Evolutionary conservation across 2,113 vertebrate species (phyloP).

Genomic region (Lamprologus tigripictilis): DNA sequence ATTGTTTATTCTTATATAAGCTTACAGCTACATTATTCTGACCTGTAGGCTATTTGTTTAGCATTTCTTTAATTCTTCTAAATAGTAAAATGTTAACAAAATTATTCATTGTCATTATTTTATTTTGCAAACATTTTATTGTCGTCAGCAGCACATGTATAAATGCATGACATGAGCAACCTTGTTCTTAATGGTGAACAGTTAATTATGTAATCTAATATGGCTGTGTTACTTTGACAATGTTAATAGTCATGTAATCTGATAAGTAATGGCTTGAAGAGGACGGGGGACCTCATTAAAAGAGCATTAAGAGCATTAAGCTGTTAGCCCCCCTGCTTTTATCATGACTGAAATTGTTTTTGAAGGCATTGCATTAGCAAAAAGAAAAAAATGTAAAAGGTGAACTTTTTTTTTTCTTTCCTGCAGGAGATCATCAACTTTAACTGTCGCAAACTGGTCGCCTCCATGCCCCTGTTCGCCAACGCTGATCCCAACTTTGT

Average conservation of each 20-base stretch:
- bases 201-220: conserved; percentile 34
- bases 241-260: conserved; percentile 52
- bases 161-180: neutral
- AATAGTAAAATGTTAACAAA: neutral
- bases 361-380: neutral
- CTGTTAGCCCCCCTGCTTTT: conserved; percentile 30
- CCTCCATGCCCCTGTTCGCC: conserved; percentile 96
- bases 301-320: conserved; percentile 44
- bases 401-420: neutral
- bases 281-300: conserved; percentile 41
- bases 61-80: neutral
- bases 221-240: conserved; percentile 26
- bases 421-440: conserved; percentile 97
- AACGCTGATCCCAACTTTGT: conserved; percentile 97
- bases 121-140: neutral
- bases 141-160: neutral
- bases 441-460: conserved; percentile 95
- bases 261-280: conserved; percentile 43
- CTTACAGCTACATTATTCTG: neutral
- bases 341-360: conserved; percentile 23
- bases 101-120: neutral
- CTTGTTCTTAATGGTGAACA: conserved; percentile 1
- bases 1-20: neutral
- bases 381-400: neutral
- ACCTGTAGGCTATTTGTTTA: neutral